Evolutionary conservation across 2,888 invertebrate species (phyloP), one percentile per base, ranked within the genome.

Genomic region (Diplolepis rosae): DNA sequence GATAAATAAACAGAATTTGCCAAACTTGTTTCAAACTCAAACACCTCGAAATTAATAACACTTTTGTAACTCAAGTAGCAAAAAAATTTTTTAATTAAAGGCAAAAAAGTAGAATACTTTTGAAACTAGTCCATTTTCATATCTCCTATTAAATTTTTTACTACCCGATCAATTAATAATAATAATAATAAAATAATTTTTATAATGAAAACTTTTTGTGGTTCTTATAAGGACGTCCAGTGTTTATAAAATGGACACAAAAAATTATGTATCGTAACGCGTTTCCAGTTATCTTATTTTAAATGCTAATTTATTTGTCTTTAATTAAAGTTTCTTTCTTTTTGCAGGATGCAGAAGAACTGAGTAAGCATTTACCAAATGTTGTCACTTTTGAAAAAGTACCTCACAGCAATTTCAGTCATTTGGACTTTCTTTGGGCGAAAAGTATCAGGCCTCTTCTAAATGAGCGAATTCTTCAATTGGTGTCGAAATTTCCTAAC

Each of bases 381-480:
- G 51, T 75, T 30, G 39, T 75, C 2, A 24, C 69, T n/a, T 13
- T 67, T 4, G 73, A 73, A 42, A 52, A 6, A 2, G 67, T 75
- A 32, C 66, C 71, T 4, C 56, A 69, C 15, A 28, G 30, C 2
- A 68, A 70, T 18, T 75, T 75, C 13, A 71, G 66, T 61, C 75
- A 75, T 28, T 27, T 75, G 28, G 75, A 75, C 22, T 75, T 73
- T 24, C 22, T 79, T 4, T 77, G 77, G 75, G 79, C 79, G 0
- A 75, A 22, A 61, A 74, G 80, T 66, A 66, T 42, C 0, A 79
- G 71, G 48, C 2, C 30, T 18, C 69, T 79, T n/a, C 27, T 80
- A 35, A 75, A 79, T 51, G 71, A 79, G 56, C 75, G 76, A 45
- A 18, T 80, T 27, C 35, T 79, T 13, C 28, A 73, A 13, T 18